phyloP scores from a whole-genome alignment of 2,888 invertebrate species.

The Hermaeophaga mercurialis region DNA sequence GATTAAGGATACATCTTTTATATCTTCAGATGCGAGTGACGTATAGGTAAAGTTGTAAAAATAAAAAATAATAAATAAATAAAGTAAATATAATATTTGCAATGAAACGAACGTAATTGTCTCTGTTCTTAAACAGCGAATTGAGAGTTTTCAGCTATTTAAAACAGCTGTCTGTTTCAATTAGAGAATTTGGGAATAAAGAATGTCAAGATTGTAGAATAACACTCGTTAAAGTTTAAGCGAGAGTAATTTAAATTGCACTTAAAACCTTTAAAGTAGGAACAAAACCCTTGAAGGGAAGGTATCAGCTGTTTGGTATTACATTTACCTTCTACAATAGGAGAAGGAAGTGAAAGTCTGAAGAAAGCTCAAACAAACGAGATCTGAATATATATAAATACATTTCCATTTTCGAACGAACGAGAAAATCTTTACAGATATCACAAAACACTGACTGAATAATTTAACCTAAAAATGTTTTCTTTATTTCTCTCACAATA shows the following conservation, averaged over 20 bases:
- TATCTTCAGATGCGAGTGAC: too few relatives aligned
- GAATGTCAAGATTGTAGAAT: conserved; percentile 9
- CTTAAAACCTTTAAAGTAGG: conserved; percentile 23
- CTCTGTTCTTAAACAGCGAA: too few relatives aligned
- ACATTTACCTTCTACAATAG: conserved; percentile 25
- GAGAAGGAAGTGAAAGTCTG: conserved; percentile 13
- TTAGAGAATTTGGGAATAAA: conserved; percentile 1
- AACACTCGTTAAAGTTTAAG: conserved; percentile 22
- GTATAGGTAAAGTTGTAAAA: too few relatives aligned
- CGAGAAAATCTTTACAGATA: conserved; percentile 17
- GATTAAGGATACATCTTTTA: too few relatives aligned
- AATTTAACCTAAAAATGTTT: too few relatives aligned
- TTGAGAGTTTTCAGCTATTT: too few relatives aligned
- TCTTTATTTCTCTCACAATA: too few relatives aligned
- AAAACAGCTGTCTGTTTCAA: conserved; percentile 7
- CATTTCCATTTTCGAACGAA: conserved; percentile 2
- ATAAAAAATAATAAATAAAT: too few relatives aligned
- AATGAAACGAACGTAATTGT: too few relatives aligned
- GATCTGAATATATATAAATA: conserved; percentile 27
- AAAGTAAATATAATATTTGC: too few relatives aligned
- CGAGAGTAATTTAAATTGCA: conserved; percentile 21
- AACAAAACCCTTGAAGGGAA: conserved; percentile 28
- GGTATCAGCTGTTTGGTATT: conserved; percentile 37
- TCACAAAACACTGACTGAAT: too few relatives aligned
- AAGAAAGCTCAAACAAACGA: conserved; percentile 23